A percentile compares a stretch with the other conserved stretches of the same genome.
phyloP scores from a whole-genome alignment of 2,113 vertebrate species.

The Aptenodytes patagonicus region DNA sequence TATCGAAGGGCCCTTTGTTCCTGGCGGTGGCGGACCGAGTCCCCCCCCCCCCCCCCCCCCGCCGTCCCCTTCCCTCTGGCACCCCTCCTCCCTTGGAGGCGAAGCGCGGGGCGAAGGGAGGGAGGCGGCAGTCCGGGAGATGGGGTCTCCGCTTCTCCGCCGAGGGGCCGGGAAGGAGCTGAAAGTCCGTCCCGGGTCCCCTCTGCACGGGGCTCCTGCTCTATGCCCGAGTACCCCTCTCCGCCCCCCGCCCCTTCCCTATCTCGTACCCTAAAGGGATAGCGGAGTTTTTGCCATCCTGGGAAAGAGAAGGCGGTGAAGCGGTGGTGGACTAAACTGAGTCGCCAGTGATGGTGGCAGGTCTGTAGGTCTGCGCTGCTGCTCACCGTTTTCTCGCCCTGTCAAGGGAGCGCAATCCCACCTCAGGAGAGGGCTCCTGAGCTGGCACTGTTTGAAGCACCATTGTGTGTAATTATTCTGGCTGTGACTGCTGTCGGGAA shows the following conservation, averaged over 20 bases:
- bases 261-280: neutral
- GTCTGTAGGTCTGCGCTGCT: neutral
- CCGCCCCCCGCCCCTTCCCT: neutral
- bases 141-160: neutral
- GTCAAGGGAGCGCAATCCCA: neutral
- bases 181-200: neutral
- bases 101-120: neutral
- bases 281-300: neutral
- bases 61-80: neutral
- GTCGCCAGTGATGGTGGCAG: neutral
- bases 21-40: too few relatives aligned
- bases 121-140: neutral
- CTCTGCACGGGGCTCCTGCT: neutral
- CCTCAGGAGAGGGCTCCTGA: neutral
- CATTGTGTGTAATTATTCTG: neutral
- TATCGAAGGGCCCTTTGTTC: too few relatives aligned
- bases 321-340: neutral
- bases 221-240: fast-evolving
- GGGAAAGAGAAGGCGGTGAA: neutral
- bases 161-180: neutral
- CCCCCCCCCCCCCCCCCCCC: too few relatives aligned
- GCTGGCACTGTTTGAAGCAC: neutral
- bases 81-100: neutral
- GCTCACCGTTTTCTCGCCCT: neutral
- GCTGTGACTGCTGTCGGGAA: neutral